phyloP scores from a whole-genome alignment of 2,888 invertebrate species.

The Stenchaetothrips biformis region DNA sequence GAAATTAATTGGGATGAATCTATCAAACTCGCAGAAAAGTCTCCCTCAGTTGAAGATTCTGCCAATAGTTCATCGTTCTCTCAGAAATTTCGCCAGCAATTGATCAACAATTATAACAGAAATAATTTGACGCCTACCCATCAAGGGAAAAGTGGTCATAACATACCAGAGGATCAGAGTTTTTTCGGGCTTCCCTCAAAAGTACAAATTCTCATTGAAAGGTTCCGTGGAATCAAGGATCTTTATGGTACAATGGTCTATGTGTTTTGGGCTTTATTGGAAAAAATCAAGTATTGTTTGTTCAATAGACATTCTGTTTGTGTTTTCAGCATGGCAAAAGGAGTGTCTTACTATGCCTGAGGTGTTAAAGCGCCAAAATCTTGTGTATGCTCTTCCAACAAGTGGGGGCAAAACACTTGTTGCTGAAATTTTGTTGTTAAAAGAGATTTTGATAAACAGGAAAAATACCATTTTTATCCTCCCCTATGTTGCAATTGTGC shows the following conservation, averaged over 20 bases:
- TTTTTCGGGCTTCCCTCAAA: constrained; percentile 77
- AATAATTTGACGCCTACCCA: background rate
- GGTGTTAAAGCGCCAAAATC: constrained; percentile 65
- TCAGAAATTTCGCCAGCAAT: background rate
- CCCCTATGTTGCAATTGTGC: constrained; percentile 94
- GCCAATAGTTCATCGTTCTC: background rate
- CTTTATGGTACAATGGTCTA: constrained; percentile 63
- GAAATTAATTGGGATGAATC: constrained; percentile 15
- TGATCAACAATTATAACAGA: background rate
- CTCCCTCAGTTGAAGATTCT: background rate
- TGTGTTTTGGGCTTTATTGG: constrained; percentile 38
- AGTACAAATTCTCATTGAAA: constrained; percentile 65
- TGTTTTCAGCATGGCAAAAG: constrained; percentile 81
- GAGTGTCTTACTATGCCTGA: constrained; percentile 81
- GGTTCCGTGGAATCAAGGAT: constrained; percentile 70
- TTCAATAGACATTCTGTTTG: constrained; percentile 29
- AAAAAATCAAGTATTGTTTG: background rate
- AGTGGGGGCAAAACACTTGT: constrained; percentile 97
- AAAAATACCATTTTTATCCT: constrained; percentile 83
- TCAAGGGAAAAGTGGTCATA: background rate
- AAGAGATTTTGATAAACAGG: constrained; percentile 73
- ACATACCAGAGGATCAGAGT: constrained; percentile 13
- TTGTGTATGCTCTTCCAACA: constrained; percentile 90
- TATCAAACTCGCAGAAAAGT: background rate
- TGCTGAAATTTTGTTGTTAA: constrained; percentile 88